Base-by-base conservation (phyloP, 2,888 invertebrate species). In the Cryptus armator region DNA sequence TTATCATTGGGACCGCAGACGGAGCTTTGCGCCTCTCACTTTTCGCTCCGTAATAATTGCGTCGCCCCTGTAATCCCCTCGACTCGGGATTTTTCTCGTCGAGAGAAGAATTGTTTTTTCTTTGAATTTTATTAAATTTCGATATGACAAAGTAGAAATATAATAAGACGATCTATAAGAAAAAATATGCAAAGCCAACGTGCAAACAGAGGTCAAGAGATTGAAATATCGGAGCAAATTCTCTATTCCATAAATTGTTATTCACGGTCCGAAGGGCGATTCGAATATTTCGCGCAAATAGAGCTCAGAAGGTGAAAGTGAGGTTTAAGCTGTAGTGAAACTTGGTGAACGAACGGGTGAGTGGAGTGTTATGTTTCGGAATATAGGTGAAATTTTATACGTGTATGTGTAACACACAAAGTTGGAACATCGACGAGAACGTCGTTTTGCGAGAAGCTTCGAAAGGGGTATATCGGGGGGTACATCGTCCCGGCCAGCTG, bases 401-500 rank as follows among this genome's bases (percentile, higher is more conserved):
- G 19, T 66, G 9, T 14, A 43, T 7, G 3, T n/a, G n/a, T 43
- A 66, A 76, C 14, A 51, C 59, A 53, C 1, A 6, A 72, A 24
- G 43, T 71, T 62, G 32, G 37, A 48, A 64, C 48, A 51, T 64
- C 64, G 64, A 66, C 43, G 51, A 66, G 14, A 43, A 43, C 44
- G 51, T 12, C 37, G 37, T 37, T 37, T 37, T 24, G 72, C 51
- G 51, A 43, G 53, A 71, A 53, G 53, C 37, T 32, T 37, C 51
- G 71, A 80, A 66, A 79, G 72, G 53, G 81, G 82, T 84, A 79
- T 80, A 80, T 68, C 71, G 74, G 19, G 68, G 37, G 9, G 37
- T 37, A 37, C 5, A 37, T 9, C 37, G 37, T 37, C 85, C 81
- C 83, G 68, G 86, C 84, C 86, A 87, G 86, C 85, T 86, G 85